Evolutionary conservation across 2,113 vertebrate genomes (phyloP).

Genomic region (Grus americana): DNA sequence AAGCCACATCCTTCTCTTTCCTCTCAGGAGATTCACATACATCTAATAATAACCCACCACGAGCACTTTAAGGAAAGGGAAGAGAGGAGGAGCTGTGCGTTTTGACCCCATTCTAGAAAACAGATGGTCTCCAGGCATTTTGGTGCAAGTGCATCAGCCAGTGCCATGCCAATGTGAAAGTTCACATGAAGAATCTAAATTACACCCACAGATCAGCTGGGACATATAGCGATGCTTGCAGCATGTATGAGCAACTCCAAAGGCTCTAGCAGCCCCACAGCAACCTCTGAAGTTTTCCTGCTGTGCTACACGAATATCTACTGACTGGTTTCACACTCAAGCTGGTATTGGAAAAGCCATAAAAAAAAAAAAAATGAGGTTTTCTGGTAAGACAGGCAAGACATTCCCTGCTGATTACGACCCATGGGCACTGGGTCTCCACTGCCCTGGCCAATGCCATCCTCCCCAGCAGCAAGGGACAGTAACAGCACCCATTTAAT

Average conservation of each 20-base stretch:
- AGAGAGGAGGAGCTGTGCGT: neutral
- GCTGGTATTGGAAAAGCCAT: neutral
- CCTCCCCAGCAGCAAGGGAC: neutral
- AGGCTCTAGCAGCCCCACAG: neutral
- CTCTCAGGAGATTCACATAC: neutral
- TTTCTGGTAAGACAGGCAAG: neutral
- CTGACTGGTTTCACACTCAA: neutral
- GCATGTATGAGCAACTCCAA: accelerated
- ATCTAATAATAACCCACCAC: neutral
- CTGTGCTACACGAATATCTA: neutral
- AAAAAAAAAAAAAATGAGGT: neutral
- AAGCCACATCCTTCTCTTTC: neutral
- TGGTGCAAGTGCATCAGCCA: neutral
- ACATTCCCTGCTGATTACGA: accelerated
- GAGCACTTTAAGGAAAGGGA: neutral
- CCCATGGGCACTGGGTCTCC: neutral
- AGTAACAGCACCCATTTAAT: no score
- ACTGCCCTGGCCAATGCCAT: neutral
- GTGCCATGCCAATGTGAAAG: neutral
- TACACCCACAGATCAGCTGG: neutral
- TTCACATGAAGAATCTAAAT: neutral
- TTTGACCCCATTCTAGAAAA: constrained; percentile 1
- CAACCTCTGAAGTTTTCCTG: neutral
- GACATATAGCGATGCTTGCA: accelerated
- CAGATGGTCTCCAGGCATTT: neutral